phyloP scores from a whole-genome alignment of 1,140 invertebrate species.

The Trachymyrmex septentrionalis region DNA sequence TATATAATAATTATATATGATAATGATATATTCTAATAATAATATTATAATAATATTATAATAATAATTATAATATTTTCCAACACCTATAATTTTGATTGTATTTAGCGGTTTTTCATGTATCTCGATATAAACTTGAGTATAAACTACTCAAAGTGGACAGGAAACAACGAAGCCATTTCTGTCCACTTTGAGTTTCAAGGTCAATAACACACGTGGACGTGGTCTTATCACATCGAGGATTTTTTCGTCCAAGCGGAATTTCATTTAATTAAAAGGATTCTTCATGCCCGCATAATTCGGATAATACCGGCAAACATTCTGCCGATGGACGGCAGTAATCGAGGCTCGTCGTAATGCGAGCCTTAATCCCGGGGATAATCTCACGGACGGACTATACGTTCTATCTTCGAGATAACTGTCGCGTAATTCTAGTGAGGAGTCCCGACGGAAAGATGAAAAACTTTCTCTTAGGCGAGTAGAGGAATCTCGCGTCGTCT shows the following conservation, averaged over 20 bases:
- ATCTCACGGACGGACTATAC: slow-evolving; percentile 46
- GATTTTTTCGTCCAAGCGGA: slow-evolving; percentile 38
- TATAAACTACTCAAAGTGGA: background rate
- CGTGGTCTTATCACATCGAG: background rate
- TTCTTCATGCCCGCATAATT: slow-evolving; percentile 27
- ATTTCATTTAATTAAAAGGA: slow-evolving; percentile 66
- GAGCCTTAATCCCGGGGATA: slow-evolving; percentile 53
- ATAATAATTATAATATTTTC: too few relatives aligned
- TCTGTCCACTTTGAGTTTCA: too few relatives aligned
- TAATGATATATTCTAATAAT: too few relatives aligned
- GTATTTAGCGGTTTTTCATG: background rate
- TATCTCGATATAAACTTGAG: background rate
- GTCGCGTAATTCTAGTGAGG: slow-evolving; percentile 44
- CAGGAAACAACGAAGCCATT: too few relatives aligned
- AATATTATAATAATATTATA: too few relatives aligned
- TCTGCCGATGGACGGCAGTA: slow-evolving; percentile 60
- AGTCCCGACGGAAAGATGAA: slow-evolving; percentile 43
- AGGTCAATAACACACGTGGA: slow-evolving; percentile 30
- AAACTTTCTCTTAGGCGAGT: slow-evolving; percentile 27
- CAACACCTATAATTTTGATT: too few relatives aligned
- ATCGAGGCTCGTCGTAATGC: slow-evolving; percentile 59
- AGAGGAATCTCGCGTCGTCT: background rate
- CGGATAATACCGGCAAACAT: slow-evolving; percentile 62
- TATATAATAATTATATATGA: too few relatives aligned
- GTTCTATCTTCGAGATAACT: slow-evolving; percentile 43